Evolutionary conservation across 2,113 vertebrate species (phyloP).

Genomic region (Dasyprocta punctata): DNA sequence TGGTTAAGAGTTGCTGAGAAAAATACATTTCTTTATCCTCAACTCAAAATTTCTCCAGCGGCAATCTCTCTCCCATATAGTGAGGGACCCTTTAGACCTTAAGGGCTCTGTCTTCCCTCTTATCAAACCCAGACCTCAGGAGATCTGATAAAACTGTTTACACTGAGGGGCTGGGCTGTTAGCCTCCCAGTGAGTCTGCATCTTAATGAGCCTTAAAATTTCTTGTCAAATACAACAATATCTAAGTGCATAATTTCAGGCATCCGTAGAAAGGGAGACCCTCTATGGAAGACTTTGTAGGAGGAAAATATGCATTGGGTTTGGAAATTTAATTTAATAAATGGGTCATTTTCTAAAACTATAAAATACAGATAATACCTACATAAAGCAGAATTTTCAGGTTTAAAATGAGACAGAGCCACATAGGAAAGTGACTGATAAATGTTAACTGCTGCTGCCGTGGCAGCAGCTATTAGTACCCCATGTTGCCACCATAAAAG

Average conservation of each 20-base stretch:
- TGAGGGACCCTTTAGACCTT: background rate
- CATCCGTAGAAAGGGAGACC: background rate
- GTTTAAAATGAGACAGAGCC: background rate
- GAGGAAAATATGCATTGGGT: background rate
- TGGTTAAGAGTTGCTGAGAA: background rate
- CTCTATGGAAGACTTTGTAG: background rate
- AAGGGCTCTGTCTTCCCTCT: background rate
- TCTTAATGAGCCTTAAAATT: background rate
- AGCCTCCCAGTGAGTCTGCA: background rate
- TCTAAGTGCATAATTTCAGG: background rate
- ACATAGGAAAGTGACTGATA: background rate
- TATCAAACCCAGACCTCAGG: background rate
- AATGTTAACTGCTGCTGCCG: background rate
- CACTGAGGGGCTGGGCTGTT: background rate
- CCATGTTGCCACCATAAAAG: background rate
- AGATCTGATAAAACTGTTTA: background rate
- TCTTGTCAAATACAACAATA: background rate
- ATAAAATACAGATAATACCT: background rate
- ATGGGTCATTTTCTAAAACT: background rate
- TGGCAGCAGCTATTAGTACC: no score
- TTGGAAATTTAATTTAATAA: slow-evolving; percentile 34
- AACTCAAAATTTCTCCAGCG: background rate
- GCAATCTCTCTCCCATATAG: background rate
- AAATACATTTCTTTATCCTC: background rate
- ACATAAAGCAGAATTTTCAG: background rate